Conservation (phyloP, 2,888 invertebrate genomes). For the Choreutis nemorana region DNA sequence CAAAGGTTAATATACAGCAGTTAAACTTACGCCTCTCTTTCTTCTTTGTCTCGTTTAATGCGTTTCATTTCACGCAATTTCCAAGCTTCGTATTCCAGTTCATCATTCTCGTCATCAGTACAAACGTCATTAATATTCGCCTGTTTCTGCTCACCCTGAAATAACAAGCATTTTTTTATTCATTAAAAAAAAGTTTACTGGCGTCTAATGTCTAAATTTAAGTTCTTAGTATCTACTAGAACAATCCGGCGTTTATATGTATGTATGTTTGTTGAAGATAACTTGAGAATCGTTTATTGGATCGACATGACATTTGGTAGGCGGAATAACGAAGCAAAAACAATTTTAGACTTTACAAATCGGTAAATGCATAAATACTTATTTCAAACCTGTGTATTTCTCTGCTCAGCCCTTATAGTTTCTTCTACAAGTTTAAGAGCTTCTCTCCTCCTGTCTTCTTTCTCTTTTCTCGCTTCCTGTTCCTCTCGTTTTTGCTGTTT, state of each 20-base stretch:
- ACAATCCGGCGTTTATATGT: too few relatives aligned
- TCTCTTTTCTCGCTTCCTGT: conserved; percentile 81
- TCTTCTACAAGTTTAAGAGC: conserved; percentile 92
- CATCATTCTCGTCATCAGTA: conserved; percentile 95
- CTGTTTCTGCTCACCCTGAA: conserved; percentile 74
- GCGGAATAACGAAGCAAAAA: too few relatives aligned
- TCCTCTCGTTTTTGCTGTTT: conserved; percentile 86
- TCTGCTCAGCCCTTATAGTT: conserved; percentile 83
- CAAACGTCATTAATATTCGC: conserved; percentile 85
- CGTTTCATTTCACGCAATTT: conserved; percentile 95
- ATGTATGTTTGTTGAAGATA: too few relatives aligned
- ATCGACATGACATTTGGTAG: too few relatives aligned
- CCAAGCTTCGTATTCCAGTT: conserved; percentile 97
- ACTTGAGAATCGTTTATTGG: too few relatives aligned
- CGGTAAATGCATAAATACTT: too few relatives aligned
- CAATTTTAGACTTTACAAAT: too few relatives aligned
- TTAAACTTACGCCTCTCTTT: conserved; percentile 86
- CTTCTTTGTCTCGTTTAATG: conserved; percentile 95
- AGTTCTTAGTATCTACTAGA: too few relatives aligned
- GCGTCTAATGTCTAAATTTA: too few relatives aligned
- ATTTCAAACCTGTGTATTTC: conserved; percentile 67
- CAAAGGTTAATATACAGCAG: too few relatives aligned
- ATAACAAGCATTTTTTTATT: conserved; percentile 3
- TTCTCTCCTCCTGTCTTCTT: conserved; percentile 88
- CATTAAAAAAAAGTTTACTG: too few relatives aligned